These are phyloP conservation scores for Lasius platythorax DNA, from an alignment of 2,888 invertebrate genomes.

Conservation along the genomic window DNA sequence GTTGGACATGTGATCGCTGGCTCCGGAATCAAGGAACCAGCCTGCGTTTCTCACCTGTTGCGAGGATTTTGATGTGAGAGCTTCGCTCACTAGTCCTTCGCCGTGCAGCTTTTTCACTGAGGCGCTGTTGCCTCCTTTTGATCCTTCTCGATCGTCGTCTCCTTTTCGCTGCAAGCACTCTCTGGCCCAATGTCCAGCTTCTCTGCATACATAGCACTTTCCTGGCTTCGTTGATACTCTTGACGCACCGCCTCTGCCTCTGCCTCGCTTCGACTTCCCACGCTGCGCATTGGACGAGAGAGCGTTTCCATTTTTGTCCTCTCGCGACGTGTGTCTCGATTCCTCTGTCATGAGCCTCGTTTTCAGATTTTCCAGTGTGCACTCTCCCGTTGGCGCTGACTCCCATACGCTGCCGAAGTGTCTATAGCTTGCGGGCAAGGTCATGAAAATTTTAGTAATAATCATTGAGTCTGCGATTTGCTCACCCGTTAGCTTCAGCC, in stretches of 20 bases:
- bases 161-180: conserved; percentile 41
- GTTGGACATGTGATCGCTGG: conserved; percentile 65
- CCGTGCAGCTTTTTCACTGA: conserved; percentile 37
- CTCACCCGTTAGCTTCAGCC: conserved; percentile 62
- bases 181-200: conserved; percentile 65
- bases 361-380: conserved; percentile 58
- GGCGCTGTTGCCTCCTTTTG: not conserved
- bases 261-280: conserved; percentile 18
- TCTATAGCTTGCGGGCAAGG: conserved; percentile 62
- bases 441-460: conserved; percentile 70
- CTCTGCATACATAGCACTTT: conserved; percentile 60
- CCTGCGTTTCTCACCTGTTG: not conserved
- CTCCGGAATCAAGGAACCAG: conserved; percentile 64
- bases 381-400: conserved; percentile 47
- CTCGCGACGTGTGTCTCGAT: conserved; percentile 16
- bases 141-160: not conserved
- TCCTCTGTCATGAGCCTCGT: conserved; percentile 58
- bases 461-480: conserved; percentile 66
- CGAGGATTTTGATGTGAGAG: conserved; percentile 45
- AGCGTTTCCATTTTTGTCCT: conserved; percentile 10
- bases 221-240: conserved; percentile 38
- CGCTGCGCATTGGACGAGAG: conserved; percentile 9
- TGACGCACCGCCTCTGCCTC: not conserved
- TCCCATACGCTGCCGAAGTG: conserved; percentile 74
- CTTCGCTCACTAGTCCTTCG: conserved; percentile 41